Conservation (phyloP, 1,140 invertebrate species). For the Drosophila gunungcola region DNA sequence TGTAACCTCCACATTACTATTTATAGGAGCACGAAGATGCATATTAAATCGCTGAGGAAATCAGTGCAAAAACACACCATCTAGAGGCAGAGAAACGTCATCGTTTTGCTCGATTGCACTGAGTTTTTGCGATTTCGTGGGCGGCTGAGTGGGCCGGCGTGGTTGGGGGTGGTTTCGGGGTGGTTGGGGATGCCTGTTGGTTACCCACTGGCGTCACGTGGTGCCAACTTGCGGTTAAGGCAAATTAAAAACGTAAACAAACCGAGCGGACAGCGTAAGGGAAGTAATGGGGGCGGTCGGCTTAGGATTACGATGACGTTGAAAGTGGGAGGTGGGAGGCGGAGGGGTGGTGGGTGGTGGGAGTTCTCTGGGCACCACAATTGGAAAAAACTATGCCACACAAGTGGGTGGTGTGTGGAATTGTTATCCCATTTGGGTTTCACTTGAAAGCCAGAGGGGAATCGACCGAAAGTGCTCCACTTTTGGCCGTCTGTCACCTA, state of each 20-base stretch:
- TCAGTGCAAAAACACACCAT: conserved; percentile 39
- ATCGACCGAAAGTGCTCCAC: background rate
- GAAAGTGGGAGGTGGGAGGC: background rate
- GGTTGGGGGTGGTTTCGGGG: background rate
- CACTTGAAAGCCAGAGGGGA: background rate
- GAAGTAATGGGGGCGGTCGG: background rate
- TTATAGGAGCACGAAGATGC: conserved; percentile 55
- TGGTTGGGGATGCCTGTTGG: background rate
- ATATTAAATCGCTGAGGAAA: conserved; percentile 54
- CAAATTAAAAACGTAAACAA: conserved; percentile 77
- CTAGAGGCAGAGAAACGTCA: conserved; percentile 30
- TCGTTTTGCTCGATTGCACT: conserved; percentile 32
- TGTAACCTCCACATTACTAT: conserved; percentile 54
- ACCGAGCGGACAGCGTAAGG: conserved; percentile 15
- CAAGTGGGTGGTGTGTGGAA: conserved; percentile 11
- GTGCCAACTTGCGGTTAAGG: conserved; percentile 51
- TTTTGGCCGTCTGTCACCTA: background rate
- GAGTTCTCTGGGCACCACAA: conserved; percentile 20
- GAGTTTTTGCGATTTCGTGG: conserved; percentile 5
- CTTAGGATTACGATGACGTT: conserved; percentile 2
- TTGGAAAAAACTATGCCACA: conserved; percentile 17
- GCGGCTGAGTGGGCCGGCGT: background rate
- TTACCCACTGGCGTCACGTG: conserved; percentile 58
- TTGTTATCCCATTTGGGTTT: conserved; percentile 10
- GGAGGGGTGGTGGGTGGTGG: background rate